phyloP scores from a whole-genome alignment of 1,140 invertebrate genomes.

The Amyelois transitella region DNA sequence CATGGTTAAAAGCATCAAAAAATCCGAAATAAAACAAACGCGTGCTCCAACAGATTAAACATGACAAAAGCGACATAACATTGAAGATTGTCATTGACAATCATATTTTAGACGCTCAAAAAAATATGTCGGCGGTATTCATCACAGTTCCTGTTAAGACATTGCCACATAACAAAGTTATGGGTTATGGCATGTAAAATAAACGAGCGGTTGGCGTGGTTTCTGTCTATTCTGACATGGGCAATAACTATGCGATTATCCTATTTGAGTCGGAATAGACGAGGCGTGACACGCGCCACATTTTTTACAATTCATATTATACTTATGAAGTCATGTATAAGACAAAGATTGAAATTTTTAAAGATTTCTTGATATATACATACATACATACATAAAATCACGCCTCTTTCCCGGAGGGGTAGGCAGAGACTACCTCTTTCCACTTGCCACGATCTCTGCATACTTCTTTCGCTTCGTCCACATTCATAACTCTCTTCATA shows the following conservation, averaged over 20 bases:
- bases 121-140: slow-evolving; percentile 2
- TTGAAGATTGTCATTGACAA: background rate
- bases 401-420: too few species aligned
- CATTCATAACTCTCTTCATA: too few species aligned
- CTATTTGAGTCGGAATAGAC: slow-evolving; percentile 45
- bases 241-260: slow-evolving; percentile 57
- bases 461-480: too few species aligned
- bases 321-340: too few species aligned
- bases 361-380: too few species aligned
- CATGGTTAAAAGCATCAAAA: too few species aligned
- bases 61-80: background rate
- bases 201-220: slow-evolving; percentile 66
- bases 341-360: too few species aligned
- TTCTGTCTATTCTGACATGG: slow-evolving; percentile 54
- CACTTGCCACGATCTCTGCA: too few species aligned
- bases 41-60: too few species aligned
- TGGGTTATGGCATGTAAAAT: slow-evolving; percentile 48
- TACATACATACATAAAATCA: too few species aligned
- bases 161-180: slow-evolving; percentile 40
- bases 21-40: background rate
- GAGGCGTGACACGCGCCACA: slow-evolving; percentile 37
- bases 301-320: slow-evolving; percentile 12
- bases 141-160: slow-evolving; percentile 18
- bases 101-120: background rate
- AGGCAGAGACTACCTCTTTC: too few species aligned